Conservation (phyloP, 92 coral and sea anemone genomes). For the Virgularia gustaviana region DNA sequence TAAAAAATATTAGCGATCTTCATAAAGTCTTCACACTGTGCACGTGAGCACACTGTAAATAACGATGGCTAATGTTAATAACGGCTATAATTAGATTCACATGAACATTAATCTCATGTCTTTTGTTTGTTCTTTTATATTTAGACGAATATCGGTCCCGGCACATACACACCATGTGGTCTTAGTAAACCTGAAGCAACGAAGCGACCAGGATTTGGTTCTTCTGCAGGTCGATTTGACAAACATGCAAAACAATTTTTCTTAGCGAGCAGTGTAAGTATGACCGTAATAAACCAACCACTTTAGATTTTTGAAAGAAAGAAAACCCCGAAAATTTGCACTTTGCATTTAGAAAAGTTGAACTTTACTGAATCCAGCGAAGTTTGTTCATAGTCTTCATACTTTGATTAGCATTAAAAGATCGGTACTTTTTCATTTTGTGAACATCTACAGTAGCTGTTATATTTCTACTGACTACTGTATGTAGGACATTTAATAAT, state of each 20-base stretch:
- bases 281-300: no score
- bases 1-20: no score
- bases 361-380: no score
- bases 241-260: slow-evolving; percentile 85
- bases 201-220: slow-evolving; percentile 83
- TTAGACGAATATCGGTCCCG: slow-evolving; percentile 92
- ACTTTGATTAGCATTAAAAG: no score
- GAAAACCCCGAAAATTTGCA: neutral
- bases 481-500: no score
- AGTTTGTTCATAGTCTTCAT: no score
- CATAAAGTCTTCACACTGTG: no score
- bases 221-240: slow-evolving; percentile 91
- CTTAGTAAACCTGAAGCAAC: slow-evolving; percentile 74
- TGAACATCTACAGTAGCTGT: no score
- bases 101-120: neutral
- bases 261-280: slow-evolving; percentile 84
- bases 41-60: no score
- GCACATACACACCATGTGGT: slow-evolving; percentile 66
- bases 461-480: no score
- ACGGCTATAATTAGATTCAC: neutral
- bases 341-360: neutral
- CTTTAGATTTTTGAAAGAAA: neutral
- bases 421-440: no score
- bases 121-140: neutral
- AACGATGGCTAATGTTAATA: no score